Percentiles rank a stretch among this genome's conserved stretches.
These are phyloP conservation scores for Pristionchus maxplancki DNA, from an alignment of 2,888 invertebrate species.

Conservation along the genomic window DNA sequence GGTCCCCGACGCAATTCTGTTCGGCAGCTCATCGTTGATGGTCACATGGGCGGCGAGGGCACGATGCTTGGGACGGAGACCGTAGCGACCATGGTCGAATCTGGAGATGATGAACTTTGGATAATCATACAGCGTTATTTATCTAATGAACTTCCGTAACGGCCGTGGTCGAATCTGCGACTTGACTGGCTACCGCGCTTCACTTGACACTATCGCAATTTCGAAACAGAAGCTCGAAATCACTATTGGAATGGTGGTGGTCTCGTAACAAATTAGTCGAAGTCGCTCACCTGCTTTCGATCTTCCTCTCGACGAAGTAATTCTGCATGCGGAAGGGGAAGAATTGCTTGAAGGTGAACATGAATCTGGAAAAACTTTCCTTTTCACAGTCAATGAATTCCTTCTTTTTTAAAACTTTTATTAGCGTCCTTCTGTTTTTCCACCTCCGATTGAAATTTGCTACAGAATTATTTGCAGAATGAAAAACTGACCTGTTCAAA, in stretches of 20 bases:
- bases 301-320: constrained; percentile 58
- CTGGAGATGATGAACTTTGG: no score
- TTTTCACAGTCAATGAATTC: no score
- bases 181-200: no score
- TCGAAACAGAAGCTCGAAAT: no score
- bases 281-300: constrained; percentile 53
- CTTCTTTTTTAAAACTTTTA: background rate
- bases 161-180: no score
- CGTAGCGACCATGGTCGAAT: constrained; percentile 78
- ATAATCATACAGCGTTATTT: no score
- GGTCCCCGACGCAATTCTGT: constrained; percentile 78
- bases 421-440: background rate
- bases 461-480: no score
- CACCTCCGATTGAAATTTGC: no score
- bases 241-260: no score
- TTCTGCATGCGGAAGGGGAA: constrained; percentile 55
- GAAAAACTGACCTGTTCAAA: constrained; percentile 56
- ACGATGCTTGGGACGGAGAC: constrained; percentile 78
- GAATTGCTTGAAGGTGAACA: constrained; percentile 54
- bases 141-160: no score
- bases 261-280: no score
- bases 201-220: no score
- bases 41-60: constrained; percentile 64
- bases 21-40: constrained; percentile 80
- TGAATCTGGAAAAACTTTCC: constrained; percentile 49